These are phyloP conservation scores for Kryptolebias ocellatus DNA, from an alignment of 2,797 vertebrate species.

Conservation along the genomic window DNA sequence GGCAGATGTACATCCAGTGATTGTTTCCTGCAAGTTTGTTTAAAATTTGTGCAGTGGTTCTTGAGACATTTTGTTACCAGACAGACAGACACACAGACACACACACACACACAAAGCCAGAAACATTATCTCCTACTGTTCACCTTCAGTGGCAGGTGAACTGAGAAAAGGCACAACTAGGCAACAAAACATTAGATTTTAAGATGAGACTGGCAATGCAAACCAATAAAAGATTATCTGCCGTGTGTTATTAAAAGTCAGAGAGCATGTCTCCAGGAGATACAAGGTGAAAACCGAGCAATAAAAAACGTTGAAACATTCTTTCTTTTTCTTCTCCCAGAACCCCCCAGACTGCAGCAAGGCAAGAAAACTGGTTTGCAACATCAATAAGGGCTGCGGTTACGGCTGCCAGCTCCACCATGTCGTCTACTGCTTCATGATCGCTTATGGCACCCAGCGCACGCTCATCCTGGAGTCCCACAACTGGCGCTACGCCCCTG, in stretches of 20 bases:
- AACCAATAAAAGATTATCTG: conserved; percentile 59
- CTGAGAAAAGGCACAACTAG: conserved; percentile 9
- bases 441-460: conserved; percentile 94
- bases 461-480: conserved; percentile 97
- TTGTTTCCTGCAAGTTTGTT: too few species aligned
- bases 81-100: too few species aligned
- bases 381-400: conserved; percentile 99
- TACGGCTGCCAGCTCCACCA: conserved; percentile 98
- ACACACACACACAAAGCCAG: too few species aligned
- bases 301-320: conserved; percentile 60
- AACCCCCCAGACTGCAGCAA: conserved; percentile 97
- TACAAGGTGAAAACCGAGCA: conserved; percentile 59
- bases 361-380: conserved; percentile 97
- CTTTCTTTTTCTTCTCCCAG: conserved; percentile 67
- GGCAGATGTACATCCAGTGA: too few species aligned
- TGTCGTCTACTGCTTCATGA: conserved; percentile 99
- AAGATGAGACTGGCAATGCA: conserved; percentile 18
- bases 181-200: conserved; percentile 33
- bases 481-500: conserved; percentile 96
- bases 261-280: conserved; percentile 47
- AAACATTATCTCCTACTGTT: too few species aligned
- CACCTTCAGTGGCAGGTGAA: neutral
- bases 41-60: too few species aligned
- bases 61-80: too few species aligned
- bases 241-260: conserved; percentile 64